These are phyloP conservation scores for Nomada goodeniana DNA, from an alignment of 2,888 invertebrate genomes.

Conservation along the genomic window DNA sequence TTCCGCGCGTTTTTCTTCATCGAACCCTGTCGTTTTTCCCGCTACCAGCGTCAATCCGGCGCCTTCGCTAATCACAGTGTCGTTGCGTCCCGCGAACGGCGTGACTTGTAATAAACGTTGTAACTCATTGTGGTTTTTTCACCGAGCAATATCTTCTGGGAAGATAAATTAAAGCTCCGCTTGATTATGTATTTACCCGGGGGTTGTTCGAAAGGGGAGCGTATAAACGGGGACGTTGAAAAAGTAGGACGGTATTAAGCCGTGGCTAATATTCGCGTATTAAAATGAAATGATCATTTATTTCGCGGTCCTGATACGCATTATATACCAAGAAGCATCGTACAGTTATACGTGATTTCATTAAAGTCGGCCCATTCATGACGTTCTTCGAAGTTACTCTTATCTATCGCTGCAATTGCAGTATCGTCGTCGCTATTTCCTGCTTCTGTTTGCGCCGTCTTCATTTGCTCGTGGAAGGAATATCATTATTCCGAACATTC, in stretches of 20 bases:
- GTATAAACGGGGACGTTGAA: not conserved
- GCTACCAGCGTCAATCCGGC: conserved; percentile 56
- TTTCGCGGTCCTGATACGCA: not conserved
- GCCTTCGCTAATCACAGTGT: conserved; percentile 61
- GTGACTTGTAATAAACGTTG: not conserved
- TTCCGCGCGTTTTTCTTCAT: conserved; percentile 39
- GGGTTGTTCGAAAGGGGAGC: not conserved
- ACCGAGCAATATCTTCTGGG: conserved; percentile 1
- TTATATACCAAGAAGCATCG: not conserved
- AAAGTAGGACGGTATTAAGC: not conserved
- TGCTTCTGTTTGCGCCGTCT: conserved; percentile 53
- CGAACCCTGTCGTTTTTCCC: conserved; percentile 28
- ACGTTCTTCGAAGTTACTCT: conserved; percentile 29
- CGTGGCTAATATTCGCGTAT: not conserved
- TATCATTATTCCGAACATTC: conserved; percentile 26
- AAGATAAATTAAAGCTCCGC: conserved; percentile 6
- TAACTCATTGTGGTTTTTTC: not conserved
- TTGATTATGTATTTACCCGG: not conserved
- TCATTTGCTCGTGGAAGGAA: conserved; percentile 48
- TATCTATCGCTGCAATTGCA: conserved; percentile 31
- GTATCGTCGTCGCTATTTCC: conserved; percentile 40
- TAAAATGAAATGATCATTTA: not conserved
- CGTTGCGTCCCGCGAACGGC: conserved; percentile 32
- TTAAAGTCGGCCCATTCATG: not conserved
- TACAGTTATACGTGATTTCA: not conserved